Conservation (phyloP, 2,113 vertebrate species). For the Colaptes auratus region DNA sequence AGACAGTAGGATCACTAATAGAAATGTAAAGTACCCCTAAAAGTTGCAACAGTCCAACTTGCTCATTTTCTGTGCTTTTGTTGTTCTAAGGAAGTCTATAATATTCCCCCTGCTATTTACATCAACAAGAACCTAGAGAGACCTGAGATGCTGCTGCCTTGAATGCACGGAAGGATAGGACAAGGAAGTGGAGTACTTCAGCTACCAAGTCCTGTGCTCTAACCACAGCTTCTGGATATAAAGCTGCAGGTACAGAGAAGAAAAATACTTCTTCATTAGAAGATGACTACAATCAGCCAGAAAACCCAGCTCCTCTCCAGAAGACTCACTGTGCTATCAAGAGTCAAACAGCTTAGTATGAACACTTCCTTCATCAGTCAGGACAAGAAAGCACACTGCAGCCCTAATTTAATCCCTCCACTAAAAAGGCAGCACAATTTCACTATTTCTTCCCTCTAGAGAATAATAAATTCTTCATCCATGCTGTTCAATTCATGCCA, state of each 20-base stretch:
- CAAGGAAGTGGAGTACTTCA: background rate
- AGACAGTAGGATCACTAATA: background rate
- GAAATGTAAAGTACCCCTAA: background rate
- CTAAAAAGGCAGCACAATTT: constrained; percentile 64
- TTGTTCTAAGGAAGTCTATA: background rate
- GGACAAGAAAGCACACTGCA: constrained; percentile 47
- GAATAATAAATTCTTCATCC: constrained; percentile 70
- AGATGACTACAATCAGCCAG: background rate
- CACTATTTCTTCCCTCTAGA: constrained; percentile 55
- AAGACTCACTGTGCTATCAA: background rate
- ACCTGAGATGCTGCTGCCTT: background rate
- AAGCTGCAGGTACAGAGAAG: background rate
- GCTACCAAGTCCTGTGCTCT: background rate
- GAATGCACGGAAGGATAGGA: background rate
- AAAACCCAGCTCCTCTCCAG: constrained; percentile 12
- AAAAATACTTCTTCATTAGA: background rate
- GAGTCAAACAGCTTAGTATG: constrained; percentile 15
- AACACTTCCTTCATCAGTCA: constrained; percentile 44
- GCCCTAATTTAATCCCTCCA: constrained; percentile 49
- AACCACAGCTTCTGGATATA: background rate
- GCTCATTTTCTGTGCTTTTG: background rate
- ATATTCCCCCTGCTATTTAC: background rate
- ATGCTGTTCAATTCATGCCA: constrained; percentile 64
- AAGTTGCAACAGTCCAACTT: background rate
- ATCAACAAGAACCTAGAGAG: background rate